Conservation (phyloP, 1,140 invertebrate genomes). For the Bombus cullumanus region DNA sequence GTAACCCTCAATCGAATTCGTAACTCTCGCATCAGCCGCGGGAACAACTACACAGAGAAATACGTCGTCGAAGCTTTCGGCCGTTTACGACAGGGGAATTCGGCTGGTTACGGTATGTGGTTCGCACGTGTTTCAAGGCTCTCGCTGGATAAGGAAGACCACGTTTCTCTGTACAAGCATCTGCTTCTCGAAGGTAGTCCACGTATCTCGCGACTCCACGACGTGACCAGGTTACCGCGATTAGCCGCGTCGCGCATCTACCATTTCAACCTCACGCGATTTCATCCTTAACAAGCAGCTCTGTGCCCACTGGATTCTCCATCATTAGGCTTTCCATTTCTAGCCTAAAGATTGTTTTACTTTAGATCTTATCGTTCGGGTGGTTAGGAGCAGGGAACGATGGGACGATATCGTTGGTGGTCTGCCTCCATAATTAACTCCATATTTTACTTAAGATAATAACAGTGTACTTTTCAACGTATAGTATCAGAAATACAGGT, state of each 20-base stretch:
- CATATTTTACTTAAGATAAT: too few species aligned
- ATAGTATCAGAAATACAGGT: too few species aligned
- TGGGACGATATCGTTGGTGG: background rate
- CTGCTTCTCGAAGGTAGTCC: slow-evolving; percentile 20
- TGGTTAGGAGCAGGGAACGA: too few species aligned
- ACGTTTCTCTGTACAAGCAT: slow-evolving; percentile 4
- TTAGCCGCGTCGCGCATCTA: background rate
- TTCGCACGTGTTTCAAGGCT: background rate
- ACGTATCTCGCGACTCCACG: slow-evolving; percentile 10
- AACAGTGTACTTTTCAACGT: too few species aligned
- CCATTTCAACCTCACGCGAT: background rate
- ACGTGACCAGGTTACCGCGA: slow-evolving; percentile 31
- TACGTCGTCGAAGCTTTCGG: background rate
- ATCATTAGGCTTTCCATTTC: background rate
- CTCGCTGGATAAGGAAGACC: slow-evolving; percentile 25
- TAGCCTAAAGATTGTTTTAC: background rate
- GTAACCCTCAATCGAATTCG: background rate
- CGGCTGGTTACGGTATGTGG: background rate
- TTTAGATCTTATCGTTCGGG: background rate
- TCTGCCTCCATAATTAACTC: too few species aligned
- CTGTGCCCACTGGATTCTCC: background rate
- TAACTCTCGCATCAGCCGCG: background rate
- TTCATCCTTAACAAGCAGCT: slow-evolving; percentile 13
- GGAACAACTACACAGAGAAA: background rate
- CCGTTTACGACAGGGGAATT: slow-evolving; percentile 8